phyloP scores from a whole-genome alignment of 2,888 invertebrate species.

The Parnassius mnemosyne region DNA sequence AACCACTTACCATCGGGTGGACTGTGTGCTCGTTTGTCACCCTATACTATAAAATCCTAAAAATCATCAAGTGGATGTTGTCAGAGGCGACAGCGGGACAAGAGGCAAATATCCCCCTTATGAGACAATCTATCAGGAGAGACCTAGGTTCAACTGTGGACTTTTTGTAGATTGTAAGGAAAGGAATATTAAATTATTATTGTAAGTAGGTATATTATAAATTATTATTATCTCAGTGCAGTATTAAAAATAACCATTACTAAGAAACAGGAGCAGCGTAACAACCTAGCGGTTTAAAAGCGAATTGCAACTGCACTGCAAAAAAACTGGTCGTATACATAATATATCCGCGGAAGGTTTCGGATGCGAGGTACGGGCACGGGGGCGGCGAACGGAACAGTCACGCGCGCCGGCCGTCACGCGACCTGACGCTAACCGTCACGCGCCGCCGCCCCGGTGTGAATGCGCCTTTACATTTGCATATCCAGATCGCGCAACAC shows the following conservation, averaged over 20 bases:
- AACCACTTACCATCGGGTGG: too few species aligned
- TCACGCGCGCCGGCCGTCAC: constrained; percentile 42
- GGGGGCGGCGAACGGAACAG: constrained; percentile 71
- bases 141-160: too few species aligned
- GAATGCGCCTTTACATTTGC: constrained; percentile 68
- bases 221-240: too few species aligned
- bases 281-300: constrained; percentile 63
- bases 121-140: neutral
- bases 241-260: too few species aligned
- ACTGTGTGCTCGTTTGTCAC: too few species aligned
- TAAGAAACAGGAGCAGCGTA: constrained; percentile 26
- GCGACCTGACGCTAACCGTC: constrained; percentile 40
- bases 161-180: neutral
- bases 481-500: constrained; percentile 36
- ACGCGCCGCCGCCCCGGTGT: constrained; percentile 58
- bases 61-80: too few species aligned
- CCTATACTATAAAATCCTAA: too few species aligned
- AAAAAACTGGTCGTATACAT: constrained; percentile 53
- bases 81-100: too few species aligned
- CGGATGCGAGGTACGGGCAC: constrained; percentile 69
- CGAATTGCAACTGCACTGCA: constrained; percentile 64
- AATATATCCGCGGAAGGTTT: constrained; percentile 44
- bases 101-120: neutral
- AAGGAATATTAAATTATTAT: neutral
- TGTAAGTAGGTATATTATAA: too few species aligned